Evolutionary conservation across 2,113 vertebrate species (phyloP), one percentile per base, ranked within the genome.

Genomic region (Silurus meridionalis): DNA sequence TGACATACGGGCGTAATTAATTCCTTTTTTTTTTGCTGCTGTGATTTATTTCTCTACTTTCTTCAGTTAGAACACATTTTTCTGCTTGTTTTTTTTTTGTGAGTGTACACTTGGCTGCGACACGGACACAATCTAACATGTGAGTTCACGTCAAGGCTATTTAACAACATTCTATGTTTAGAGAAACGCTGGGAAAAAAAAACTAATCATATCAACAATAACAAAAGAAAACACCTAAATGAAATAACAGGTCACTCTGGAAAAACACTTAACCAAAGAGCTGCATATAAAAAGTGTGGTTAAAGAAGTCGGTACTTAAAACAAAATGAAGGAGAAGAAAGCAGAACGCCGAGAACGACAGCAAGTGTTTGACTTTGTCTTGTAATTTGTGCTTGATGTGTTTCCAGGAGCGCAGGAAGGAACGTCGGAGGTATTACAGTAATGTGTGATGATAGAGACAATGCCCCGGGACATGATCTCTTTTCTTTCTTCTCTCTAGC

Each of bases 371-470:
- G 6, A 82, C 85, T 75, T 64, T 46, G 79, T 52, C 67, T 69
- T 48, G 46, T 60, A 81, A 2, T 60, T 80, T 81, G 53, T 11
- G 53, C 69, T 80, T 86, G 79, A 82, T 75, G 69, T 75, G 55
- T 74, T 72, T 86, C 85, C 85, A 86, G 57, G 67, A 60, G 66
- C 53, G 23, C 60, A 48, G 60, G 72, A 64, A 48, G 60, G 72
- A 64, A 85, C 69, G 83, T 78, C 48, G 48, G 85, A 81, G 80
- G 84, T 82, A 5, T 19, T n/a, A 50, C 83, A 80, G 94, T 95
- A 95, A 96, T 94, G 94, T 84, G 91, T 79, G 95, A 96, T 95
- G 96, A 96, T 95, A 96, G 93, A 91, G 92, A 92, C 90, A 74
- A 85, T 88, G 84, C 87, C 87, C 84, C 81, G 78, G 94, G 91